A percentile compares a stretch with the other conserved stretches of the same genome.
These are phyloP conservation scores for Sebastes miniatus DNA, from an alignment of 2,797 vertebrate species.

Conservation along the genomic window DNA sequence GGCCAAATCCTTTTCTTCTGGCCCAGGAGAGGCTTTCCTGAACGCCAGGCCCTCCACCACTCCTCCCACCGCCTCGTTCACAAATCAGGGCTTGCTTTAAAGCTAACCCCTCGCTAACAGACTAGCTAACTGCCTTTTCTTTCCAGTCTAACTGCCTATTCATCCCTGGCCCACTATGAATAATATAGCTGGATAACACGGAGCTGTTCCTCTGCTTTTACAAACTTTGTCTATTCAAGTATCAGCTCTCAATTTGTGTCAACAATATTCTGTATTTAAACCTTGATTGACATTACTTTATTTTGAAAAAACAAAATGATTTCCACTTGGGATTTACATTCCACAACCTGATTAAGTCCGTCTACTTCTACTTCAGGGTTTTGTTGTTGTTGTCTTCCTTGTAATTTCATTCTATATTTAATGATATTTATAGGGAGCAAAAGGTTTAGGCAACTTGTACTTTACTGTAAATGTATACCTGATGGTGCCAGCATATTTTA, in stretches of 20 bases:
- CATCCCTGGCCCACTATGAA: constrained; percentile 45
- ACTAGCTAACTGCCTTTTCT: constrained; percentile 63
- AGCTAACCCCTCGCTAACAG: constrained; percentile 66
- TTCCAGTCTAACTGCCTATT: constrained; percentile 43
- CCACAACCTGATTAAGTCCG: not conserved
- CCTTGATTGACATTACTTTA: not conserved
- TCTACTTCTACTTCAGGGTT: not conserved
- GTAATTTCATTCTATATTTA: not conserved
- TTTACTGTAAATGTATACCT: not conserved
- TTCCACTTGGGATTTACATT: not conserved
- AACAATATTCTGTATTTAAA: not conserved
- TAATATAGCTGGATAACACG: constrained; percentile 18
- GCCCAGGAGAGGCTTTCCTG: constrained; percentile 71
- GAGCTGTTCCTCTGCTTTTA: not conserved
- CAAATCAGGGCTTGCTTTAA: constrained; percentile 64
- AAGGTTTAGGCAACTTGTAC: not conserved
- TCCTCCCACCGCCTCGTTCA: constrained; percentile 60
- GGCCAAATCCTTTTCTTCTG: constrained; percentile 83
- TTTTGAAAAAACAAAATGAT: not conserved
- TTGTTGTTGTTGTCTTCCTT: not conserved
- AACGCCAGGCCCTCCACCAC: constrained; percentile 61
- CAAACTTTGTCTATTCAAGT: not conserved
- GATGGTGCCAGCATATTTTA: not conserved
- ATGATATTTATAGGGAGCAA: not conserved
- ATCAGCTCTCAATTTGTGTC: not conserved